Conservation (phyloP, 2,888 invertebrate species). For the Stictocephala bisonia region DNA sequence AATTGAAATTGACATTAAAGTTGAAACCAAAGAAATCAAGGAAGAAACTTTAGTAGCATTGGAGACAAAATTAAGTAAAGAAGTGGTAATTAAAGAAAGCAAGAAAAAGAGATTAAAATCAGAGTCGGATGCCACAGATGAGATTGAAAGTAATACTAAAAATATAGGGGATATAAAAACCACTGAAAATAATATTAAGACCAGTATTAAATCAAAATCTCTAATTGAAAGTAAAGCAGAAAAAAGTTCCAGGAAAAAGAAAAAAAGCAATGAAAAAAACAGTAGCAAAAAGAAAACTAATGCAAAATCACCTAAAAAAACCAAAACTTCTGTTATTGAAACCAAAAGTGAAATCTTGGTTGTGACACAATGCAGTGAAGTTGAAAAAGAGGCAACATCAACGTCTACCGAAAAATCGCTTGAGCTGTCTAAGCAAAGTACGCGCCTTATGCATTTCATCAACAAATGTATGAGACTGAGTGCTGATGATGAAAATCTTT, state of each 20-base stretch:
- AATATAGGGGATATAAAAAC: not conserved
- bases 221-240: not conserved
- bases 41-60: slow-evolving; percentile 59
- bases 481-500: slow-evolving; percentile 27
- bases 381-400: not conserved
- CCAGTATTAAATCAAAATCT: slow-evolving; percentile 30
- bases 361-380: not conserved
- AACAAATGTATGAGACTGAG: slow-evolving; percentile 30
- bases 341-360: not conserved
- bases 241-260: slow-evolving; percentile 23
- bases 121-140: slow-evolving; percentile 29
- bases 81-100: slow-evolving; percentile 33
- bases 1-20: not conserved
- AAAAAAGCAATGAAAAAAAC: slow-evolving; percentile 22
- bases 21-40: slow-evolving; percentile 56
- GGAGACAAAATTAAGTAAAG: slow-evolving; percentile 58
- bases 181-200: too few relatives aligned
- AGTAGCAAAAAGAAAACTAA: slow-evolving; percentile 3
- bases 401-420: not conserved
- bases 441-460: slow-evolving; percentile 21
- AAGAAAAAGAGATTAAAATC: slow-evolving; percentile 27
- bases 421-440: slow-evolving; percentile 7
- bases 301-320: slow-evolving; percentile 8
- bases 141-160: not conserved
- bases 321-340: not conserved